These are phyloP conservation scores for Danaus melanippus DNA, from an alignment of 1,140 invertebrate genomes.

Conservation along the genomic window DNA sequence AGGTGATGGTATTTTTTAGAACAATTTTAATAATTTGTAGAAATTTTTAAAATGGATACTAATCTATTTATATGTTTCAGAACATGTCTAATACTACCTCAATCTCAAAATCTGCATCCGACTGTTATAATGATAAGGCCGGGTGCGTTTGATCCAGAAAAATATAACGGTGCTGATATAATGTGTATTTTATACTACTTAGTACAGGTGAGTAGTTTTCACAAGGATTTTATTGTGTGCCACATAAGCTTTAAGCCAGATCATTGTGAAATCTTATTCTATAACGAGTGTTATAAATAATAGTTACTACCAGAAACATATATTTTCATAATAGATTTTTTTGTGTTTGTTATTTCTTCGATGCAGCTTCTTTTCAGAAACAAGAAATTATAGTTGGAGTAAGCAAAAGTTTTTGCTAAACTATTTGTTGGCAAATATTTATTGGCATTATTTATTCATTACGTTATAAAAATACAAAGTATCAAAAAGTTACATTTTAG, in stretches of 20 bases:
- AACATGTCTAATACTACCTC: conserved; percentile 46
- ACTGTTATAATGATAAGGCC: conserved; percentile 44
- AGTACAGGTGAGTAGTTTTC: conserved; percentile 43
- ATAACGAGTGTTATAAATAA: too few species aligned
- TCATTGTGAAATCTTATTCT: too few species aligned
- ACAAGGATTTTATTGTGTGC: neutral
- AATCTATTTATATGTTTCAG: conserved; percentile 26
- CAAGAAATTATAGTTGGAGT: too few species aligned
- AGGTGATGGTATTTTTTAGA: too few species aligned
- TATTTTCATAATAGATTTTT: conserved; percentile 11
- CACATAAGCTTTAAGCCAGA: too few species aligned
- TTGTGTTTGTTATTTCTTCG: too few species aligned
- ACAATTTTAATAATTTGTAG: too few species aligned
- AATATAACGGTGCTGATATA: conserved; percentile 43
- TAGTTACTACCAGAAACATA: neutral
- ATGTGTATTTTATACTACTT: conserved; percentile 60
- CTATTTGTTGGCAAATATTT: too few species aligned
- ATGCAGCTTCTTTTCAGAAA: too few species aligned
- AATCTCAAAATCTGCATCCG: conserved; percentile 36
- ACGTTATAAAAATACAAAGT: neutral
- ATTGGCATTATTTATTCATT: neutral
- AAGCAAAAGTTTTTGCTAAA: too few species aligned
- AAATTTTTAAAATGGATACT: neutral
- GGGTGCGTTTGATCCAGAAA: conserved; percentile 38
- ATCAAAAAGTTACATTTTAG: conserved; percentile 16